These are phyloP conservation scores for Ecliptopera silaceata DNA, from an alignment of 2,888 invertebrate species.

Conservation along the genomic window DNA sequence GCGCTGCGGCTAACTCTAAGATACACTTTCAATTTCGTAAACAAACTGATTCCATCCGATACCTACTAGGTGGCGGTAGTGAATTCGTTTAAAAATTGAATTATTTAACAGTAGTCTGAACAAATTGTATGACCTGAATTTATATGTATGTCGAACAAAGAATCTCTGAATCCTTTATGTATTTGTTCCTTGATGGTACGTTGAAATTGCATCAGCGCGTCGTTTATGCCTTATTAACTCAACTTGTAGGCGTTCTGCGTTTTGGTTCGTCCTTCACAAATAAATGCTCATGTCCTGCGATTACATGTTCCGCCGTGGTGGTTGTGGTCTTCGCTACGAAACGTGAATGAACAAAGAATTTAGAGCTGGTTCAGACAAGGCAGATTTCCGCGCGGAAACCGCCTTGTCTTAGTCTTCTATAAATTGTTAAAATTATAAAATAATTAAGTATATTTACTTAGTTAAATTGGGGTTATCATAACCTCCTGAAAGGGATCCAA, in stretches of 20 bases:
- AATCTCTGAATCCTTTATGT: conserved; percentile 33
- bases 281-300: conserved; percentile 56
- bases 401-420: too few species aligned
- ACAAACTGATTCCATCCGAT: conserved; percentile 25
- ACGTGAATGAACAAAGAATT: conserved; percentile 50
- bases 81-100: conserved; percentile 2
- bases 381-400: too few species aligned
- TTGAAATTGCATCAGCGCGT: conserved; percentile 45
- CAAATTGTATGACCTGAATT: conserved; percentile 35
- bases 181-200: conserved; percentile 38
- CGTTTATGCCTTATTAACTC: conserved; percentile 49
- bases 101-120: conserved; percentile 24
- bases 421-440: background rate
- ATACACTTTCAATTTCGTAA: conserved; percentile 42
- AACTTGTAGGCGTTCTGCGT: conserved; percentile 70
- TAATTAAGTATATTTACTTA: too few species aligned
- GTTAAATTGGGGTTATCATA: too few species aligned
- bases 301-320: conserved; percentile 63
- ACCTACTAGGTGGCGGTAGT: conserved; percentile 1
- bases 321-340: conserved; percentile 52
- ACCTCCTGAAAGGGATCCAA: too few species aligned
- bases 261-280: conserved; percentile 62
- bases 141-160: conserved; percentile 44
- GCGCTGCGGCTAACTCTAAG: conserved; percentile 43
- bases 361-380: background rate